Evolutionary conservation across 2,797 vertebrate species (phyloP), one percentile per base, ranked within the genome.

Genomic region (Vultur gryphus): DNA sequence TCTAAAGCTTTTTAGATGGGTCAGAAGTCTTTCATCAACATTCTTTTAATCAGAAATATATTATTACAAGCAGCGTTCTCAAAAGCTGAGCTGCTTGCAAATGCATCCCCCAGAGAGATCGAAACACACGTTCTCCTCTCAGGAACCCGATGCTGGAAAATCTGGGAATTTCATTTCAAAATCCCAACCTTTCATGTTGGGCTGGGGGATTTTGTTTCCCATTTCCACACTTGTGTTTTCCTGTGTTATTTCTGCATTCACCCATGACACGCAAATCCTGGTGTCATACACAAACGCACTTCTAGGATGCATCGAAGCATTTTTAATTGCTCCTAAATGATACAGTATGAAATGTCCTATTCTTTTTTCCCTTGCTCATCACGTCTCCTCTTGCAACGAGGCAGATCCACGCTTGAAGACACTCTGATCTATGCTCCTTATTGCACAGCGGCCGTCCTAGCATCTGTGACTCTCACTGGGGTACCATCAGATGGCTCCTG

Each of bases 31-130:
- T 87, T 71, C 18, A 44, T 66, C 92, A 82, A 90, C 14, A 19
- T 83, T 85, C 89, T 87, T 94, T 59, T 73, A 92, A 94, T 92
- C 87, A 92, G 90, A 89, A 83, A 77, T 87, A 49, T 28, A 73
- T 88, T 48, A 49, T 73, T 71, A 83, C 37, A 13, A 80, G 69
- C 89, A 89, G 67, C 0, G 0, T 52, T 80, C 75, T 87, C 75
- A 73, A 89, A 91, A 77, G 52, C 75, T 35, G 64, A 77, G 81
- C 67, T 83, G 93, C 57, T 71, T 66, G 52, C 64, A 95, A 96
- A 71, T 1, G 37, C 2, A 0, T 83, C 41, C 80, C 7, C 9
- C 21, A 12, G 71, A 71, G 87, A 94, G 67, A 84, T 0, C 0
- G 3, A 89, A 87, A 89, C 0, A 6, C n/a, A 44, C 1, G 5